Percentiles rank a stretch among this genome's conserved stretches.
Evolutionary conservation across 2,888 invertebrate species (phyloP).

Genomic region (Lasioglossum marginatum): DNA sequence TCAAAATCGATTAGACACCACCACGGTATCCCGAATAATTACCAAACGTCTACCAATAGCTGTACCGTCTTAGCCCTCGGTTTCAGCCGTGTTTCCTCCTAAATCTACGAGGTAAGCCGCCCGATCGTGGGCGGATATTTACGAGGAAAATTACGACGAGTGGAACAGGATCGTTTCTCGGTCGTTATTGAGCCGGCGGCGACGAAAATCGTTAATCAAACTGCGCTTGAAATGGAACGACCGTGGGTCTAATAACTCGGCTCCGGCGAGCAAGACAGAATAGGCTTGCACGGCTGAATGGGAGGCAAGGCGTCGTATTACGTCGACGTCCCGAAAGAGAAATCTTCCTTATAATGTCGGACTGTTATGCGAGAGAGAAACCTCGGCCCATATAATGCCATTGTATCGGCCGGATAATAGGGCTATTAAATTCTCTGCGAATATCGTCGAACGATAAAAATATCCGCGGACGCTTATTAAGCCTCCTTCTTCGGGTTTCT

Average conservation of each 20-base stretch:
- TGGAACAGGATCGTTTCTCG: conserved; percentile 28
- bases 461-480: conserved; percentile 46
- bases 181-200: conserved; percentile 39
- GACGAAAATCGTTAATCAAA: conserved; percentile 63
- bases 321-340: conserved; percentile 58
- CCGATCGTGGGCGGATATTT: conserved; percentile 25
- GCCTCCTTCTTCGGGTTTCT: not conserved
- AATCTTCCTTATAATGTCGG: conserved; percentile 65
- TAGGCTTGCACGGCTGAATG: conserved; percentile 64
- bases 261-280: conserved; percentile 54
- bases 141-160: conserved; percentile 44
- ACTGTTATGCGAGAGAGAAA: conserved; percentile 62
- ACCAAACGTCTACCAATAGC: not conserved
- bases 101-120: not conserved
- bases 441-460: conserved; percentile 50
- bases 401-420: conserved; percentile 63
- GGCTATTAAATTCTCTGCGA: conserved; percentile 59
- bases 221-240: conserved; percentile 53
- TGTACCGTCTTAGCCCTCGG: not conserved
- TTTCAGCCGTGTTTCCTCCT: not conserved
- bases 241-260: conserved; percentile 64
- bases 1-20: too few relatives aligned
- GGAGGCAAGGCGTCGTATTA: conserved; percentile 67
- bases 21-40: not conserved
- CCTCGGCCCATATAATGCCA: conserved; percentile 50